Evolutionary conservation across 92 coral and sea anemone species (phyloP), one percentile per base, ranked within the genome.

Genomic region (Muricea muricata): DNA sequence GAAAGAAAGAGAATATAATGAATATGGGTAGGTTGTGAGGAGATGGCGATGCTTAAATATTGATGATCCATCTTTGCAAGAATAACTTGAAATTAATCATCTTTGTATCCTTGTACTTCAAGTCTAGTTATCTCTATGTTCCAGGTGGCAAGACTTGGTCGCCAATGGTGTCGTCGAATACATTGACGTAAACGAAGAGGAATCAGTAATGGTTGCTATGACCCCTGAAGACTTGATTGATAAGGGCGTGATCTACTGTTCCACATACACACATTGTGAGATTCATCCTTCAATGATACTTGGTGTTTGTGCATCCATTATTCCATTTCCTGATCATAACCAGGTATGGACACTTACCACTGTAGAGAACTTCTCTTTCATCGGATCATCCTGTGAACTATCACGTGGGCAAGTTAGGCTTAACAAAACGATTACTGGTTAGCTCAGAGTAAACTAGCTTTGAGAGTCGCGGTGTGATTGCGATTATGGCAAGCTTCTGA

Each of bases 221-320:
- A 96, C 98, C 46, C 98, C 98, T n/a, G 98, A 96, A 80, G 98
- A 96, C 67, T 90, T 95, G 52, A 91, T 92, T 10, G 95, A 91
- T 86, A 95, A 93, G 77, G 98, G 97, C 47, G 97, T 93, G 75
- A 91, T 93, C 15, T 95, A 95, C 48, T 95, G 98, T 82, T 93
- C 97, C 13, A 93, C 98, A 0, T 95, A 95, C 89, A 95, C 99
- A 2, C 99, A 96, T 80, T 96, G 99, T 87, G 99, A 96, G 82
- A 96, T 96, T 78, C 99, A 96, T 80, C 99, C 99, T 57, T 94
- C 99, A 28, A 96, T 96, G 99, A 96, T 96, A 50, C 89, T 96
- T 35, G 99, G 99, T 45, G 99, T 96, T 42, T 96, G 99, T 87
- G 99, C 99, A 20, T 96, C 99, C 15, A 96, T 96, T 75, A 96